These are phyloP conservation scores for Melipona beecheii DNA, from an alignment of 2,888 invertebrate species.

Conservation along the genomic window DNA sequence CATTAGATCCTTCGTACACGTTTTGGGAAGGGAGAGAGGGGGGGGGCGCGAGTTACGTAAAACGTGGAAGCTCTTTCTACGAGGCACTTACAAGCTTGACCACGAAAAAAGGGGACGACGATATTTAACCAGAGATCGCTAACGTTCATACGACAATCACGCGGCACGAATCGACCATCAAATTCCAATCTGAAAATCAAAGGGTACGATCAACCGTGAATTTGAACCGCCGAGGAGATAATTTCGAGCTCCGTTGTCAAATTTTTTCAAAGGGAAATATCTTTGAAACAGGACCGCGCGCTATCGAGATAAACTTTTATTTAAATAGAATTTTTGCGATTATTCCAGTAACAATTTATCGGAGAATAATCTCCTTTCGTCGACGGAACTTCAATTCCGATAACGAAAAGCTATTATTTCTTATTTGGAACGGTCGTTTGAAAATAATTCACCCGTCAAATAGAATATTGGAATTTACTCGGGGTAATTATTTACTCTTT, in stretches of 20 bases:
- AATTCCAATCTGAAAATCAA: background rate
- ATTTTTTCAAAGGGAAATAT: background rate
- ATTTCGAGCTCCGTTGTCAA: background rate
- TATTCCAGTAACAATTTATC: too few species aligned
- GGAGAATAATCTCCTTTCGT: too few species aligned
- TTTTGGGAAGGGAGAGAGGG: background rate
- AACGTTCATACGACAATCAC: slow-evolving; percentile 10
- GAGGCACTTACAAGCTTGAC: slow-evolving; percentile 2
- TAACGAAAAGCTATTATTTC: too few species aligned
- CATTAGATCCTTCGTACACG: slow-evolving; percentile 65
- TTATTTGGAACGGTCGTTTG: too few species aligned
- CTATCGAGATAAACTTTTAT: too few species aligned
- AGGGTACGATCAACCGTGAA: background rate
- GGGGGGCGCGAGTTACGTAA: slow-evolving; percentile 29
- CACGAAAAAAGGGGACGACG: background rate
- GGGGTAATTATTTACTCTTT: too few species aligned
- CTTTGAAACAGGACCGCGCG: background rate
- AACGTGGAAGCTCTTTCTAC: slow-evolving; percentile 38
- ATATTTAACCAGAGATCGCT: slow-evolving; percentile 23
- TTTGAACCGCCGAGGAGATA: background rate
- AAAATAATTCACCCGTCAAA: too few species aligned
- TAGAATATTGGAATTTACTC: too few species aligned
- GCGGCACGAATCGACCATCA: background rate
- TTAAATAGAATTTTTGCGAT: too few species aligned
- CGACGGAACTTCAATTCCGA: too few species aligned